phyloP scores from a whole-genome alignment of 2,797 vertebrate genomes.

The Dipus sagitta region DNA sequence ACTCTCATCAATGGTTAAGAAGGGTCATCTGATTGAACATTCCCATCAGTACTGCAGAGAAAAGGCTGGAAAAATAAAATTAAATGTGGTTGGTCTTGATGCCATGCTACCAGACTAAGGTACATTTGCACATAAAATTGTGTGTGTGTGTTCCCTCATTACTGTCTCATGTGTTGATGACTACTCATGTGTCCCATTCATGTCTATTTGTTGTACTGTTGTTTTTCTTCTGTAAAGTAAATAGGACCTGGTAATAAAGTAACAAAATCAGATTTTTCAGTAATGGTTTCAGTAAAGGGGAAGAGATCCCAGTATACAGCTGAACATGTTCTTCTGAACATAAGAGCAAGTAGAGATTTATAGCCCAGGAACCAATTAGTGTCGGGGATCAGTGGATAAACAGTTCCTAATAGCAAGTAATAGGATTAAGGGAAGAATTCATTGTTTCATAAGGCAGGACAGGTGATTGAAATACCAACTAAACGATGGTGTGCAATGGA shows the following conservation, averaged over 20 bases:
- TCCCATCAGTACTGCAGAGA: background rate
- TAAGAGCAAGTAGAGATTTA: background rate
- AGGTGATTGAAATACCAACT: background rate
- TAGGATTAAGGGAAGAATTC: background rate
- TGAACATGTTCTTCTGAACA: background rate
- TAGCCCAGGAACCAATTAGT: background rate
- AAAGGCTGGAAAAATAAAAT: background rate
- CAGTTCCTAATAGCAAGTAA: background rate
- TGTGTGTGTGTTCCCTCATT: background rate
- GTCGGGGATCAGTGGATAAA: background rate
- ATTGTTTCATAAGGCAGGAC: background rate
- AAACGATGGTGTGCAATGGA: background rate
- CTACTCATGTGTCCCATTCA: background rate
- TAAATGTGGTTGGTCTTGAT: accelerated
- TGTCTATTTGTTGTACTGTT: background rate
- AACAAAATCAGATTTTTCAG: background rate
- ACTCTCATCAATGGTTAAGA: too few relatives aligned
- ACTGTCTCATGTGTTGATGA: background rate
- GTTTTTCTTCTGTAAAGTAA: background rate
- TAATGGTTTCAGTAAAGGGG: background rate
- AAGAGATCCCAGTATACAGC: background rate
- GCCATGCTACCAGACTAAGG: background rate
- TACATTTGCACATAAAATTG: background rate
- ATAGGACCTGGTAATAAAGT: background rate
- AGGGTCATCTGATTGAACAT: background rate